Conservation (phyloP, 1,140 invertebrate species). For the Asobara japonica region DNA sequence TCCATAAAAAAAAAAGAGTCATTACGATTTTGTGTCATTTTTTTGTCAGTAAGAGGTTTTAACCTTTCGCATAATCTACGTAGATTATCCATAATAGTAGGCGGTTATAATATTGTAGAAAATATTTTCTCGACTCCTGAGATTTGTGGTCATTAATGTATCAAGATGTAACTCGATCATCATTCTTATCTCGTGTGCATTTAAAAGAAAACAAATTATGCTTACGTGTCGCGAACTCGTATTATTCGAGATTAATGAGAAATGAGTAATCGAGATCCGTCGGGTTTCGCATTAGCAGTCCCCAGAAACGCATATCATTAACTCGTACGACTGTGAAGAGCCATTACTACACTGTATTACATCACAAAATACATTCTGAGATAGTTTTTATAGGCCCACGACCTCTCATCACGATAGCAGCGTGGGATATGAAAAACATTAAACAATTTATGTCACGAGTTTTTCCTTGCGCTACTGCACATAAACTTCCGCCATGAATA, state of each 20-base stretch:
- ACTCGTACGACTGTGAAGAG: background rate
- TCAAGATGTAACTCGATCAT: conserved; percentile 18
- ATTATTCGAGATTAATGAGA: conserved; percentile 21
- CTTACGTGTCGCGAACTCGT: conserved; percentile 24
- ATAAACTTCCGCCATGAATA: no score
- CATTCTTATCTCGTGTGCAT: background rate
- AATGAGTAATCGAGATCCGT: background rate
- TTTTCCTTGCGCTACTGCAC: no score
- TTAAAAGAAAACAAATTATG: conserved; percentile 32
- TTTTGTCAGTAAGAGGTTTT: no score
- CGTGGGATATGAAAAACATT: no score
- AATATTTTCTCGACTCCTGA: background rate
- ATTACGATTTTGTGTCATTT: no score
- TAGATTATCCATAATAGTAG: no score
- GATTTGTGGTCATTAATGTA: background rate
- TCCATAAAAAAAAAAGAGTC: no score
- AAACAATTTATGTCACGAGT: no score
- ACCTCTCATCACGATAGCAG: no score
- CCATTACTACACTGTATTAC: background rate
- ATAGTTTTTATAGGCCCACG: background rate
- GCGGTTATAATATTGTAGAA: background rate
- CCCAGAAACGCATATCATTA: background rate
- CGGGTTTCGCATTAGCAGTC: background rate
- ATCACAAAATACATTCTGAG: background rate
- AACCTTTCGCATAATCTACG: no score